Evolutionary conservation across 2,888 invertebrate species (phyloP), one percentile per base, ranked within the genome.

Genomic region (Himalopsyche tibetana): DNA sequence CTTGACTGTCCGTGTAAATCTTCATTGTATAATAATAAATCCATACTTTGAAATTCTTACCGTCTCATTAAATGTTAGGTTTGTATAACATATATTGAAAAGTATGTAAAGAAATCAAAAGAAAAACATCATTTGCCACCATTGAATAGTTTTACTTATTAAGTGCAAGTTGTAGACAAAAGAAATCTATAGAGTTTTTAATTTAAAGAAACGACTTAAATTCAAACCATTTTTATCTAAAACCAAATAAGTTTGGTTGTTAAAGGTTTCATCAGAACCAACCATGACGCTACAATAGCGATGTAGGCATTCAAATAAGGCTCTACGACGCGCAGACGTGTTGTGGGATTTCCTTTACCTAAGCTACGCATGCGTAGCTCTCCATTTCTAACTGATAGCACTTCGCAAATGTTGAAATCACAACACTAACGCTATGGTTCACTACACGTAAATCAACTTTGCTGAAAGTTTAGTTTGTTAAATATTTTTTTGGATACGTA

Each of bases 371-470:
- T 86, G 86, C 80, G 82, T 55, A 45, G 45, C 55, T n/a, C 74
- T 17, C 45, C 82, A 63, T 40, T 82, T 69, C 74, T 82, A 63
- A 79, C 81, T 74, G 79, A 85, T 85, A 79, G 80, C 82, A 82
- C 85, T 86, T 63, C 45, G 80, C 69, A 86, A 88, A 88, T 85
- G 80, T 88, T 84, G 84, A 86, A 88, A 88, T 86, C 83, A 87
- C 87, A 63, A 84, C 84, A 83, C 84, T 86, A 79, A 51, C 80
- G 38, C 40, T 82, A 51, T 63, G 82, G 82, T 83, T 82, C 84
- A 45, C 51, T 84, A 79, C 74, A 85, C 86, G 84, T 45, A 84
- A 84, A 85, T 84, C 55, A 45, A 12, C 81, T 36, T 74, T 15
- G 74, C 38, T 12, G 74, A 74, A 74, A 74, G 74, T 74, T 69